Evolutionary conservation across 2,888 invertebrate species (phyloP).

Genomic region (Apodemia zela): DNA sequence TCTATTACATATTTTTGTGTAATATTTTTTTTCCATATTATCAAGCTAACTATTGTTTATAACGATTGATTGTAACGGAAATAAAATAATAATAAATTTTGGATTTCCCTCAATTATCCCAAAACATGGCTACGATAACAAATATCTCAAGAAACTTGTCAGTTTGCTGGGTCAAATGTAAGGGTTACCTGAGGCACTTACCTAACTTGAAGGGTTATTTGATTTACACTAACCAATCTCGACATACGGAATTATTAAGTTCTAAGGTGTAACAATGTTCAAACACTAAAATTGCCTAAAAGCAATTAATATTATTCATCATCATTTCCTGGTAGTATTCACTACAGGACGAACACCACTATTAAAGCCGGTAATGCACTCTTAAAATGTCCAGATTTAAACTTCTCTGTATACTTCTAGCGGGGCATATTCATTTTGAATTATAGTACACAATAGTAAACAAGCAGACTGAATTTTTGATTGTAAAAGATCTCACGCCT

Average conservation of each 20-base stretch:
- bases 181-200: constrained; percentile 37
- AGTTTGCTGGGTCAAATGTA: constrained; percentile 39
- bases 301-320: background rate
- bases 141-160: constrained; percentile 42
- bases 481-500: too few relatives aligned
- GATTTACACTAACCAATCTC: constrained; percentile 57
- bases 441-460: too few relatives aligned
- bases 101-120: background rate
- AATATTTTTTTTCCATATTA: too few relatives aligned
- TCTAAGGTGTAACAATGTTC: background rate
- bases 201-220: constrained; percentile 44
- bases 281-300: background rate
- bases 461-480: too few relatives aligned
- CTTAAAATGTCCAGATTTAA: too few relatives aligned
- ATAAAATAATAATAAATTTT: background rate
- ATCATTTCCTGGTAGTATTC: too few relatives aligned
- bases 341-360: too few relatives aligned
- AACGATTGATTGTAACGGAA: background rate
- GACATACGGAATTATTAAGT: constrained; percentile 11
- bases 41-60: too few relatives aligned
- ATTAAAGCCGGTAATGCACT: too few relatives aligned
- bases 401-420: too few relatives aligned
- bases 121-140: constrained; percentile 22
- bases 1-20: too few relatives aligned
- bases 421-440: too few relatives aligned